Base-by-base conservation (phyloP, 2,888 invertebrate species). In the Epistrophe eligans region DNA sequence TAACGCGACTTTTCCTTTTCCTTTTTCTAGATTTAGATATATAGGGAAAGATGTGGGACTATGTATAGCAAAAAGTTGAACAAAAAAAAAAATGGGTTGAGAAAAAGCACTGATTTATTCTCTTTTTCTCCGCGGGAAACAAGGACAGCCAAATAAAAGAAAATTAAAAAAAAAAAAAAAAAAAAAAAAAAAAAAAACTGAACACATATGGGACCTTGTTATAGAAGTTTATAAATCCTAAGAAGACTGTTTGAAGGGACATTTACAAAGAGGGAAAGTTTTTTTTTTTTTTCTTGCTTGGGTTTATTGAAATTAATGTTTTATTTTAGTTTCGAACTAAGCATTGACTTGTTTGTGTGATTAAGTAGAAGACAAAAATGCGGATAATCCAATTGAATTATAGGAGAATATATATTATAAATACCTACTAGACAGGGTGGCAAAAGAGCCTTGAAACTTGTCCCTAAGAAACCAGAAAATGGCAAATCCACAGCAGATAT, bases 201-300 rank as follows among this genome's bases (percentile, higher is more conserved):
- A 50, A 50, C 48, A 71, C 57, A 79, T 76, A 79, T 84, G 70
- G 45, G 64, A 45, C 77, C 60, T 60, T 60, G 66, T 48, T 72
- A 38, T 35, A 35, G 58, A 50, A 79, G 70, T 74, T 70, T 55
- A 35, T 52, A 70, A 70, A 52, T 70, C 38, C 52, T 40, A 24
- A 24, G 52, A 52, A 24, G 24, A 17, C 24, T 52, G 5, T 52
- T 52, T 52, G 55, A 15, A 55, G 11, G 15, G 8, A 55, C 28
- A 4, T 24, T 4, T 28, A 24, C 43, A 15, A 70, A 40, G 52
- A 11, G 28, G n/a, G 15, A 52, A 52, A 40, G 50, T 19, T 52
- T 70, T 40, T 40, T 24, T 24, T 55, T 24, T 24, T 24, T 40
- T n/a, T 28, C 40, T 40, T 55, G 10, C 52, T 52, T 24, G 24